Base-by-base conservation (phyloP, 2,888 invertebrate species). In the Agrenia bidenticulata region DNA sequence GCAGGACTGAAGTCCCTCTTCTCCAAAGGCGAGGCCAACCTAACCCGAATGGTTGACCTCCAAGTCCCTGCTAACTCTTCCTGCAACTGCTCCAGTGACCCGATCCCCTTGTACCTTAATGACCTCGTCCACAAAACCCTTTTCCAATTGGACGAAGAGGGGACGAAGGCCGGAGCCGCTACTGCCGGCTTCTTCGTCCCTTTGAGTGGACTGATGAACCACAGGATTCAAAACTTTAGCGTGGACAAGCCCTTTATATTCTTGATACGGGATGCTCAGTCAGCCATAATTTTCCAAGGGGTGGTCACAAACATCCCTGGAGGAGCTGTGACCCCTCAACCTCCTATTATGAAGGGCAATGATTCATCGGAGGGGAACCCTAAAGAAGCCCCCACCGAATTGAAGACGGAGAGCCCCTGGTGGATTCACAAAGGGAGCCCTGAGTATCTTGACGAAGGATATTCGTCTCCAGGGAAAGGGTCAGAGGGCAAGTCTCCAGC, bases 101-200 rank as follows among this genome's bases (percentile, higher is more conserved):
- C 24, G 7, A 7, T 32, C 15, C 27, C 39, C 1, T n/a, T 64
- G 15, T 59, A 60, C 45, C 41, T 62, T 11, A 55, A 21, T 27
- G 26, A 54, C 19, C 23, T 64, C 13, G 24, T 64, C 50, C 64
- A 64, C 60, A 64, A 64, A 24, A 54, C 60, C 9, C 45, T 60
- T n/a, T 27, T 64, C 11, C 37, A 60, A 49, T 21, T 60, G 45
- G 60, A 64, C 37, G 64, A 64, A 60, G 42, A 64, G 9, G 64
- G 64, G 1, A 64, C 64, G 2, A 27, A 64, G 23, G 64, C 60
- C 5, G 64, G 59, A 11, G 53, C 60, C 32, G 41, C 59, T 0
- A 64, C 64, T 1, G 60, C 60, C 4, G 60, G 41, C 9, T 13
- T 64, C n/a, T 41, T 64, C 17, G 41, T 64, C 39, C 64, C 64